A percentile compares a stretch with the other conserved stretches of the same genome.
phyloP scores from a whole-genome alignment of 2,113 vertebrate genomes.

The Tetrao urogallus region DNA sequence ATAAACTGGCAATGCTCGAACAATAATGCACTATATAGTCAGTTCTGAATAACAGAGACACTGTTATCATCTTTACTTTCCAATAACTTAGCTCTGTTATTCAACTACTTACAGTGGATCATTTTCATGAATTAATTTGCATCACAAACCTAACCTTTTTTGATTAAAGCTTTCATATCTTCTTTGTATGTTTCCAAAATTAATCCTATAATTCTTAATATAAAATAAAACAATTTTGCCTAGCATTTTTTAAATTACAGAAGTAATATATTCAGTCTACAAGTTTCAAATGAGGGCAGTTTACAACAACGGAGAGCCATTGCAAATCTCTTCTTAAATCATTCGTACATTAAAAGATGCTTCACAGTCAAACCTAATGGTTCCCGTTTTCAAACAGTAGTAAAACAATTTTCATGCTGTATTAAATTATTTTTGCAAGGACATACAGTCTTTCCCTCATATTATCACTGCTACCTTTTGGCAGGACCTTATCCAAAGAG shows the following conservation, averaged over 20 bases:
- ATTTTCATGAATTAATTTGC: constrained; percentile 28
- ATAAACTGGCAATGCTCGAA: not conserved
- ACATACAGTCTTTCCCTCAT: not conserved
- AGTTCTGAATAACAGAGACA: not conserved
- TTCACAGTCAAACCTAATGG: not conserved
- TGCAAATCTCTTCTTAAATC: not conserved
- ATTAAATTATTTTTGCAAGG: not conserved
- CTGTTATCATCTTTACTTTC: not conserved
- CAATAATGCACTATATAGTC: not conserved
- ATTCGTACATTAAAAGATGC: not conserved
- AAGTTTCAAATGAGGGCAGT: not conserved
- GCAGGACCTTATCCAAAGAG: not conserved
- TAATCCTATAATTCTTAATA: constrained; percentile 6
- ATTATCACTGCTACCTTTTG: not conserved
- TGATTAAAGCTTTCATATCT: constrained; percentile 5
- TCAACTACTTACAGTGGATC: not conserved
- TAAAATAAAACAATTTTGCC: constrained; percentile 8
- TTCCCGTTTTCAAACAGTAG: not conserved
- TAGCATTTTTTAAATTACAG: not conserved
- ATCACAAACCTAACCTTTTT: not conserved
- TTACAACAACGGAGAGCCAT: not conserved
- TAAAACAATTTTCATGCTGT: not conserved
- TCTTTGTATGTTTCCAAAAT: not conserved
- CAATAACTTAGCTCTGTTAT: constrained; percentile 21
- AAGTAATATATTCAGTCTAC: not conserved